These are phyloP conservation scores for Promerops cafer DNA, from an alignment of 2,113 vertebrate genomes.

Conservation along the genomic window DNA sequence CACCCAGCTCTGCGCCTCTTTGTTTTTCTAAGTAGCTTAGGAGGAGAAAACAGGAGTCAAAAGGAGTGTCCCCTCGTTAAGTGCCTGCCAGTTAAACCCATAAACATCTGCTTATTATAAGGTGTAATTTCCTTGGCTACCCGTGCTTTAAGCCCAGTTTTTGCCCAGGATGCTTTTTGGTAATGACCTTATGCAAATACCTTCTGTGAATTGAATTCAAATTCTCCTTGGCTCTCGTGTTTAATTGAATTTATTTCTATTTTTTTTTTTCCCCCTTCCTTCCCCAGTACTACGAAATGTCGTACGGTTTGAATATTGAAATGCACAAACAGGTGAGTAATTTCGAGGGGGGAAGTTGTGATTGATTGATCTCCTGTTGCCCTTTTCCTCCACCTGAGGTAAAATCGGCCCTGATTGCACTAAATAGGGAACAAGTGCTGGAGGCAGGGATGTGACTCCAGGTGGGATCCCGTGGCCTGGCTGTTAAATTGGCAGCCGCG, in stretches of 20 bases:
- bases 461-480: background rate
- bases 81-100: background rate
- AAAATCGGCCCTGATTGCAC: background rate
- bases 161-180: background rate
- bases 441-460: background rate
- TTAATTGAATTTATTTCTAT: background rate
- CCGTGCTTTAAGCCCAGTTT: background rate
- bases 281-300: slow-evolving; percentile 97
- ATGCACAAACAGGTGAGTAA: slow-evolving; percentile 97
- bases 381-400: background rate
- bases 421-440: background rate
- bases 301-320: slow-evolving; percentile 97
- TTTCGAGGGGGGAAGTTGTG: background rate
- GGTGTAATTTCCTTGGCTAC: background rate
- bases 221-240: background rate
- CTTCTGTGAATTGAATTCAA: background rate
- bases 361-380: background rate
- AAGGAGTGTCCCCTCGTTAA: background rate
- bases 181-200: slow-evolving; percentile 11
- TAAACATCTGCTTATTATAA: background rate
- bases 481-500: accelerated
- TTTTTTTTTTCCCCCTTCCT: background rate
- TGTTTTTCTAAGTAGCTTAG: slow-evolving; percentile 25
- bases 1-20: slow-evolving; percentile 12
- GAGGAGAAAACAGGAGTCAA: slow-evolving; percentile 7